A percentile compares a stretch with the other conserved stretches of the same genome.
Evolutionary conservation across 2,113 vertebrate species (phyloP).

Genomic region (Varanus komodoensis): DNA sequence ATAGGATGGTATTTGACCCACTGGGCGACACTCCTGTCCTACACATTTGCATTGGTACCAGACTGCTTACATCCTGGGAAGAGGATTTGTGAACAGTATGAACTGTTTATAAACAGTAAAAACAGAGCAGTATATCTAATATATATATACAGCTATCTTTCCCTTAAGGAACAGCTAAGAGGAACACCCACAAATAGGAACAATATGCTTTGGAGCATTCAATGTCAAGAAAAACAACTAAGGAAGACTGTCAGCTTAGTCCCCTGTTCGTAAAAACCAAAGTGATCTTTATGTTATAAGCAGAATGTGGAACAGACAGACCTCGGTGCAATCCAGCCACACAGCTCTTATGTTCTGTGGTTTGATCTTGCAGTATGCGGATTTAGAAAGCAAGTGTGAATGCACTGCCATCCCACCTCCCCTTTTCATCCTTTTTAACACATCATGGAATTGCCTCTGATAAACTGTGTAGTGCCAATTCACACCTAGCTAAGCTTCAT

Average conservation of each 20-base stretch:
- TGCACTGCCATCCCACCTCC: too few relatives aligned
- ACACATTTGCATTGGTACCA: too few relatives aligned
- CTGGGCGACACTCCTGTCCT: too few relatives aligned
- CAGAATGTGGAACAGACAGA: background rate
- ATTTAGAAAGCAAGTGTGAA: background rate
- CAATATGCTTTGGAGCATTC: background rate
- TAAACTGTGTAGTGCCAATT: background rate
- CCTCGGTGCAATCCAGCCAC: background rate
- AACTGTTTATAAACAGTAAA: too few relatives aligned
- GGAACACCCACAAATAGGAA: background rate
- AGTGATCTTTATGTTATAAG: background rate
- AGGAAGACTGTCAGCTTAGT: too few relatives aligned
- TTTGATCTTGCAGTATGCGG: background rate
- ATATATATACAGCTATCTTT: too few relatives aligned
- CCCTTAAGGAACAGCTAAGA: background rate
- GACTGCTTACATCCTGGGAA: too few relatives aligned
- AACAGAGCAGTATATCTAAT: too few relatives aligned
- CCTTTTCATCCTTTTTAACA: background rate
- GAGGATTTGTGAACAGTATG: too few relatives aligned
- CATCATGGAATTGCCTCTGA: constrained; percentile 1
- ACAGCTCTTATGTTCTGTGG: background rate
- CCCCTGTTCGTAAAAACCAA: background rate
- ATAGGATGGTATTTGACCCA: too few relatives aligned
- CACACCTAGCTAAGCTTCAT: constrained; percentile 6
- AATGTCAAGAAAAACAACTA: background rate